Evolutionary conservation across 2,888 invertebrate genomes (phyloP), one percentile per base, ranked within the genome.

Genomic region (Lamellibrachia columna): DNA sequence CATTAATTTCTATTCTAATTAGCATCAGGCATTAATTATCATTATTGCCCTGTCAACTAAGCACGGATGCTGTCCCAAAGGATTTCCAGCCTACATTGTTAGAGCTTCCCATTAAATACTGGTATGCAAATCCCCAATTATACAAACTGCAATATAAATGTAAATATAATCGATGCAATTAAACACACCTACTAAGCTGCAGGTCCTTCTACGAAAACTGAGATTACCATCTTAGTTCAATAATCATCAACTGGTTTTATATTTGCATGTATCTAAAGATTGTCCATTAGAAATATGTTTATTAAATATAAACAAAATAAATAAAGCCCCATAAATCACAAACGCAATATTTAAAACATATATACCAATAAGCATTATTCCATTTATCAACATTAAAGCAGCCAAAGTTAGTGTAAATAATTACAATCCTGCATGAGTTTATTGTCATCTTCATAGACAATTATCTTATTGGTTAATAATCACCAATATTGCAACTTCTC

Each of bases 1-100:
- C 75, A 75, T 75, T 75, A 75, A 75, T 75, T 75, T 75, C 75
- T 75, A 75, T 11, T 75, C 75, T 22, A 75, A 75, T 75, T n/a
- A 75, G n/a, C 75, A 75, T 75, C 75, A 75, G 3, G 75, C 75
- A 75, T 75, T 75, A 40, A 40, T 40, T 40, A 40, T 40, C 40
- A 75, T 75, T 15, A 75, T 22, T 75, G 75, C 75, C 75, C 75
- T 75, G 22, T 40, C 40, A 40, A 40, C 40, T 40, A 40, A 40
- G 40, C 40, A 40, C 75, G n/a, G 75, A 75, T 75, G 75, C 6
- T 3, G 58, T 58, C 15, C 15, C 11, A 15, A 9, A 11, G 75
- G 75, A n/a, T 75, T 6, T 15, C 75, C 75, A 11, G 22, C 75
- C n/a, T 75, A 3, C 75, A 75, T n/a, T 22, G 6, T n/a, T 15